Percentiles rank a stretch among this genome's conserved stretches.
Evolutionary conservation across 2,113 vertebrate species (phyloP).

Genomic region (Nannobrachium achirus): DNA sequence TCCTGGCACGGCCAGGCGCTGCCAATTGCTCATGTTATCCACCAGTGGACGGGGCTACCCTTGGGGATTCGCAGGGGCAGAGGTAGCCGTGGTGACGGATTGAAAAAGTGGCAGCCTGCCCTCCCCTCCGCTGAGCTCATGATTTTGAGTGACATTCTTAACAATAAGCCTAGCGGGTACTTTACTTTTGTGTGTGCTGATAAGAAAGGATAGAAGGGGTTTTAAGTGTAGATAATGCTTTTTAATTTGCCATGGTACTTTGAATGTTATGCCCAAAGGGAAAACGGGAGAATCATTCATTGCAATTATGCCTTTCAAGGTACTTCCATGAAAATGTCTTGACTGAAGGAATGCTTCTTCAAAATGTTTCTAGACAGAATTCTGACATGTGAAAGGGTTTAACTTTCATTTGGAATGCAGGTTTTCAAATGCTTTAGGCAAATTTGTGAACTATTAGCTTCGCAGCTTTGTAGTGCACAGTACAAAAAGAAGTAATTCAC

Average conservation of each 20-base stretch:
- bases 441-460: too few relatives aligned
- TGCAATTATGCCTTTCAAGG: constrained; percentile 23
- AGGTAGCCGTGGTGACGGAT: constrained; percentile 22
- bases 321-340: constrained; percentile 26
- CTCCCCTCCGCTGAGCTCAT: constrained; percentile 47
- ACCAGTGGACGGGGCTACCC: constrained; percentile 33
- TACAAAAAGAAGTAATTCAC: too few relatives aligned
- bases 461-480: too few relatives aligned
- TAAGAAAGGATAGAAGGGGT: constrained; percentile 25
- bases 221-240: constrained; percentile 17
- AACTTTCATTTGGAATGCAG: not conserved
- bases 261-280: constrained; percentile 15
- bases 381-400: constrained; percentile 18
- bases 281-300: constrained; percentile 13
- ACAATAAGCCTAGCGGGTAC: constrained; percentile 33
- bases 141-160: constrained; percentile 42
- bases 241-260: constrained; percentile 30
- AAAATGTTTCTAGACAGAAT: constrained; percentile 20
- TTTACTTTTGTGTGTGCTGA: constrained; percentile 12
- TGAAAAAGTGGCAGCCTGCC: constrained; percentile 41
- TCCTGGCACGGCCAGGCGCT: constrained; percentile 53
- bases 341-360: constrained; percentile 15
- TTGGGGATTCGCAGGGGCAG: constrained; percentile 44
- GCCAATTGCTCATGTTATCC: constrained; percentile 39
- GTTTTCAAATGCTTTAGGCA: too few relatives aligned